Evolutionary conservation across 1,140 invertebrate genomes (phyloP).

Genomic region (Cyphomyrmex costatus): DNA sequence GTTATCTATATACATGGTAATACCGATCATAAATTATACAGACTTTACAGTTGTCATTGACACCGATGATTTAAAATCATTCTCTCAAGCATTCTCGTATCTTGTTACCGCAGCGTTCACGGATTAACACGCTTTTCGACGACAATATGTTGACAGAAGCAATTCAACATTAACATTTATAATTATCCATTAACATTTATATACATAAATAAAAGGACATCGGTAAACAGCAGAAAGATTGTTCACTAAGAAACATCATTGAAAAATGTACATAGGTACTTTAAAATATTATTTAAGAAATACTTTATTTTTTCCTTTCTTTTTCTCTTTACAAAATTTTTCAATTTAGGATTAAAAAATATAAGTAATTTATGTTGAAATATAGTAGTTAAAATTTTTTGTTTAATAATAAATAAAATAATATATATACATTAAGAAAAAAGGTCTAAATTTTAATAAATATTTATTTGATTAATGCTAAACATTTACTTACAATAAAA

Average conservation of each 20-base stretch:
- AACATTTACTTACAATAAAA: too few relatives aligned
- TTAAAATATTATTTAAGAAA: constrained; percentile 7
- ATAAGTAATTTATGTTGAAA: not conserved
- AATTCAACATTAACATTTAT: not conserved
- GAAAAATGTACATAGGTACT: not conserved
- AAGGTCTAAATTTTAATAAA: too few relatives aligned
- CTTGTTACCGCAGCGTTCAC: not conserved
- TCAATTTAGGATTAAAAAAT: not conserved
- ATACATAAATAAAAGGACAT: not conserved
- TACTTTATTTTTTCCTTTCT: not conserved
- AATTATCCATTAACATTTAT: not conserved
- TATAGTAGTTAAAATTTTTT: not conserved
- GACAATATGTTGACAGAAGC: not conserved
- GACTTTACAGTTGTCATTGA: constrained; percentile 26
- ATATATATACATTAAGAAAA: not conserved
- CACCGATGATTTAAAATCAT: constrained; percentile 34
- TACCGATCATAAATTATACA: constrained; percentile 45
- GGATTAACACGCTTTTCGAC: not conserved
- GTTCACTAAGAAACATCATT: not conserved
- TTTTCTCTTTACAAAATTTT: not conserved
- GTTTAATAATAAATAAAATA: not conserved
- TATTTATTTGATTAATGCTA: too few relatives aligned
- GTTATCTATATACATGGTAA: not conserved
- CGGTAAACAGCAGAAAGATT: not conserved
- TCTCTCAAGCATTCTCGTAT: not conserved